Conservation (phyloP, 2,113 vertebrate genomes). For the Aldabrachelys gigantea region DNA sequence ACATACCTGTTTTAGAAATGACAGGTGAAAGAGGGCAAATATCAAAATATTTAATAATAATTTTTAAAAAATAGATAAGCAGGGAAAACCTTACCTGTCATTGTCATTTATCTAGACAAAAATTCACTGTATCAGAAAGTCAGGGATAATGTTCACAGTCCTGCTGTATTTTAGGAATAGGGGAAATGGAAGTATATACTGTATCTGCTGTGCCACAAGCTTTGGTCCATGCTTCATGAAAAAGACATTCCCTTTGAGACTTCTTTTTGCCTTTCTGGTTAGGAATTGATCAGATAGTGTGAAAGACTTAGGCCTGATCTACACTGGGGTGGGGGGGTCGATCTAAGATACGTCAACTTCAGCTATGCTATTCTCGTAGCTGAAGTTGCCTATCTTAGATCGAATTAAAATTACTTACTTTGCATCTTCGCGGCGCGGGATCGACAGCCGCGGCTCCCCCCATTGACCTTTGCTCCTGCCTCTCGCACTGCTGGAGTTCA, state of each 20-base stretch:
- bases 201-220: background rate
- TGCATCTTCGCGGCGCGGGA: too few species aligned
- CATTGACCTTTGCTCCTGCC: too few species aligned
- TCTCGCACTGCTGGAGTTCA: too few species aligned
- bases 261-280: background rate
- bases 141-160: background rate
- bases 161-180: background rate
- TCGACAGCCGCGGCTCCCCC: too few species aligned
- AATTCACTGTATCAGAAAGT: background rate
- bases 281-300: too few species aligned
- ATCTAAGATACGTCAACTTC: too few species aligned
- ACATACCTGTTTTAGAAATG: background rate
- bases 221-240: background rate
- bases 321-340: too few species aligned
- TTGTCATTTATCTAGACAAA: background rate
- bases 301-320: background rate
- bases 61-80: background rate
- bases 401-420: too few species aligned
- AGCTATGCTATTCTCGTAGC: too few species aligned
- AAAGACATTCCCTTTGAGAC: background rate
- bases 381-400: too few species aligned
- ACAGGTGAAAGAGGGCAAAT: background rate
- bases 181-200: background rate
- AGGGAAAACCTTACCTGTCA: background rate
- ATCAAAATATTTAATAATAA: background rate